These are phyloP conservation scores for Yponomeuta sedellus DNA, from an alignment of 2,888 invertebrate genomes.

Conservation along the genomic window DNA sequence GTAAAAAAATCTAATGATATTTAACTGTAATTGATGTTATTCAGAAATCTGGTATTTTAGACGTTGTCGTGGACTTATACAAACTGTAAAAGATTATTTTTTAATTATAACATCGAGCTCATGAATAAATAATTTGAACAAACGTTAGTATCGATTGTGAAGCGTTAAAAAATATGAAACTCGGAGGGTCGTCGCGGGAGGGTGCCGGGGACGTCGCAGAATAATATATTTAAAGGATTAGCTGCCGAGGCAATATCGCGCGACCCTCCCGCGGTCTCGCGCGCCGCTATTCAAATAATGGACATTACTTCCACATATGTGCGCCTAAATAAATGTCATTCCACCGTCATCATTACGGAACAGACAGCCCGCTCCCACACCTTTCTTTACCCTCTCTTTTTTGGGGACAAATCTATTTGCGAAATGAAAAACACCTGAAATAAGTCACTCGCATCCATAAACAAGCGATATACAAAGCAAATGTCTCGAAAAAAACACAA, in stretches of 20 bases:
- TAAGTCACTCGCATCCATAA: slow-evolving; percentile 5
- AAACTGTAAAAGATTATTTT: neutral
- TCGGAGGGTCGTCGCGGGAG: slow-evolving; percentile 43
- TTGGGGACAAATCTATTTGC: neutral
- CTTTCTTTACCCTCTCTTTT: slow-evolving; percentile 24
- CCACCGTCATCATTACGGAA: slow-evolving; percentile 55
- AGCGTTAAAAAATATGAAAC: slow-evolving; percentile 57
- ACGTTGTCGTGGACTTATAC: no score
- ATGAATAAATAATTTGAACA: slow-evolving; percentile 41
- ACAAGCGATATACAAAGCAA: slow-evolving; percentile 60
- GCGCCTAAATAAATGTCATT: slow-evolving; percentile 71
- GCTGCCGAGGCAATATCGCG: slow-evolving; percentile 67
- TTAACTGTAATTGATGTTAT: no score
- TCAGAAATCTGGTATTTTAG: no score
- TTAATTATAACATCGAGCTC: slow-evolving; percentile 16
- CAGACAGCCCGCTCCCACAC: slow-evolving; percentile 30
- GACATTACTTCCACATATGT: slow-evolving; percentile 75
- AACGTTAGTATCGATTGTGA: slow-evolving; percentile 63
- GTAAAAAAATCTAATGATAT: no score
- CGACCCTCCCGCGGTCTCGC: slow-evolving; percentile 54
- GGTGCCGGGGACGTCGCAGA: slow-evolving; percentile 56
- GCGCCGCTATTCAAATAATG: slow-evolving; percentile 70
- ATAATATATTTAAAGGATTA: slow-evolving; percentile 78
- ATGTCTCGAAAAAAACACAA: slow-evolving; percentile 68
- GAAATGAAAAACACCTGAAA: slow-evolving; percentile 3